These are phyloP conservation scores for Oryzias celebensis DNA, from an alignment of 2,113 vertebrate species.

Conservation along the genomic window DNA sequence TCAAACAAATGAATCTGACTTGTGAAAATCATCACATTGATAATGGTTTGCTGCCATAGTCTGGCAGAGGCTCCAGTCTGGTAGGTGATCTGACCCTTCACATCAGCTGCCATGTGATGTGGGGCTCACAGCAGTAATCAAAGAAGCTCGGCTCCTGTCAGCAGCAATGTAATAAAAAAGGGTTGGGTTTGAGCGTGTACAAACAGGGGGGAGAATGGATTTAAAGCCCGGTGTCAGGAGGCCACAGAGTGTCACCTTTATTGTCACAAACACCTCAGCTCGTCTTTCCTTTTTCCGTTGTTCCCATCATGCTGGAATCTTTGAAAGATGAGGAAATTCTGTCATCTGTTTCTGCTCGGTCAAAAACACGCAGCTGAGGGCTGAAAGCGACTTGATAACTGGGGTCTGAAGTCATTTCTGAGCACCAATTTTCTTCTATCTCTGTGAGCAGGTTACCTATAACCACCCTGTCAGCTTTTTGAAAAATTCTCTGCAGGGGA, in stretches of 20 bases:
- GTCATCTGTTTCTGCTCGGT: slow-evolving; percentile 33
- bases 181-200: not conserved
- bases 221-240: slow-evolving; percentile 22
- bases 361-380: slow-evolving; percentile 32
- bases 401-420: slow-evolving; percentile 57
- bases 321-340: slow-evolving; percentile 46
- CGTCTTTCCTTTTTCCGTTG: slow-evolving; percentile 11
- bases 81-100: slow-evolving; percentile 36
- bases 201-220: slow-evolving; percentile 21
- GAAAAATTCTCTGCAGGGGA: slow-evolving; percentile 51
- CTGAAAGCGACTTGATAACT: slow-evolving; percentile 46
- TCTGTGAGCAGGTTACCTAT: slow-evolving; percentile 50
- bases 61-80: slow-evolving; percentile 25
- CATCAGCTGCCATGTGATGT: slow-evolving; percentile 31
- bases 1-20: not conserved
- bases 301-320: slow-evolving; percentile 44
- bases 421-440: slow-evolving; percentile 55
- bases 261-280: slow-evolving; percentile 40
- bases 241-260: slow-evolving; percentile 14
- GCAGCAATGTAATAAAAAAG: slow-evolving; percentile 1
- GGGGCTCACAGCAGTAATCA: slow-evolving; percentile 5
- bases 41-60: slow-evolving; percentile 35
- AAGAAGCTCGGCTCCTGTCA: slow-evolving; percentile 3
- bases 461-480: slow-evolving; percentile 64
- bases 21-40: slow-evolving; percentile 11